A percentile compares a stretch with the other conserved stretches of the same genome.
These are phyloP conservation scores for Lymantria dispar DNA, from an alignment of 2,888 invertebrate species.

Conservation along the genomic window DNA sequence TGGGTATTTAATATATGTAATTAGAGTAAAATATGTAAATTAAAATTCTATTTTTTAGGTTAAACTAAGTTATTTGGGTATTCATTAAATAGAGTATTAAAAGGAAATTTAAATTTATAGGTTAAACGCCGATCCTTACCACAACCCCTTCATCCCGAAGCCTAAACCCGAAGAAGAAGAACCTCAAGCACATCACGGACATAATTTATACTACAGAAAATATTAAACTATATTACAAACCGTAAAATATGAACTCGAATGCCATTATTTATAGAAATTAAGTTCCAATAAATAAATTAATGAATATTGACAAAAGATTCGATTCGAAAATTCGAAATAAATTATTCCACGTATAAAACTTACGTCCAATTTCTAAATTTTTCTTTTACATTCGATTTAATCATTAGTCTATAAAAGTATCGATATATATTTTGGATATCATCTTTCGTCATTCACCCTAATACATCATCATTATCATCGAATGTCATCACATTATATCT, in stretches of 20 bases:
- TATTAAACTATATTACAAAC: constrained; percentile 7
- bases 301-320: neutral
- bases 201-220: constrained; percentile 37
- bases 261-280: neutral
- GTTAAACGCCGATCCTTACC: constrained; percentile 89
- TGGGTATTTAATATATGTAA: no score
- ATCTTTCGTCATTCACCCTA: no score
- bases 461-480: no score
- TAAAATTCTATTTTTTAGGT: no score
- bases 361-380: neutral
- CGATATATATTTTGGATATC: no score
- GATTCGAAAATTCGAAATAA: neutral
- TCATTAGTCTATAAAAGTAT: no score
- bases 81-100: neutral
- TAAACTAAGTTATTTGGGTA: no score
- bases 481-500: no score
- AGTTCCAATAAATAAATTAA: neutral
- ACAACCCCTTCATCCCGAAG: constrained; percentile 91
- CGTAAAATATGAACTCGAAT: neutral
- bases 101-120: constrained; percentile 62
- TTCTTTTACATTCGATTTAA: no score
- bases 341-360: neutral
- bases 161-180: constrained; percentile 79
- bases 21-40: no score
- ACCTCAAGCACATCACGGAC: constrained; percentile 11